These are phyloP conservation scores for Trichopria drosophilae DNA, from an alignment of 2,888 invertebrate species.

Conservation along the genomic window DNA sequence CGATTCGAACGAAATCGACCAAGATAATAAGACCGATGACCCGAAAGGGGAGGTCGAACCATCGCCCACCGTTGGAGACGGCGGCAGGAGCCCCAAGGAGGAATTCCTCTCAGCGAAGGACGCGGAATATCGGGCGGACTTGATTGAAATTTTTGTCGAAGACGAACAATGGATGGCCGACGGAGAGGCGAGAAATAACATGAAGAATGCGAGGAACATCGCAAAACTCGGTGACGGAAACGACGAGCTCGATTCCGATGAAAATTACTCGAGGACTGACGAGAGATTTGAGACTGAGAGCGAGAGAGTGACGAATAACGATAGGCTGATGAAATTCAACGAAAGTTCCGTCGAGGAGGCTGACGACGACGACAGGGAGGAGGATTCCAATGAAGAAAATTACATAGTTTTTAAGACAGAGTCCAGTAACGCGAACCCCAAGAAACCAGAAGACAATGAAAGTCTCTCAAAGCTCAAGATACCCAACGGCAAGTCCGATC, in stretches of 20 bases:
- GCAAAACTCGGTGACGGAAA: conserved; percentile 11
- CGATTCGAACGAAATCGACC: not conserved
- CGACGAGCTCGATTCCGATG: conserved; percentile 4
- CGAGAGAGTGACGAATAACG: conserved; percentile 1
- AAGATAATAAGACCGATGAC: conserved; percentile 8
- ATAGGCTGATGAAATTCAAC: not conserved
- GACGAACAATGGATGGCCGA: conserved; percentile 22
- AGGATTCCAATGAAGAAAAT: conserved; percentile 10
- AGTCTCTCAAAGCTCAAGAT: too few species aligned
- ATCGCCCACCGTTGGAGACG: conserved; percentile 4
- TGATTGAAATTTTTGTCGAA: conserved; percentile 31
- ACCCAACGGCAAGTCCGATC: conserved; percentile 24
- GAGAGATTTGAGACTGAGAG: conserved; percentile 33
- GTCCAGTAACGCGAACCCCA: conserved; percentile 1
- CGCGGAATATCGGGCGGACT: conserved; percentile 13
- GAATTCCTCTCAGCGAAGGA: too few species aligned
- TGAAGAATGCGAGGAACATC: conserved; percentile 5
- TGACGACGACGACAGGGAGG: conserved; percentile 13
- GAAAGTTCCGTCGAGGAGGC: not conserved
- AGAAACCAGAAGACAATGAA: conserved; percentile 4
- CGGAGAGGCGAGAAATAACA: conserved; percentile 12
- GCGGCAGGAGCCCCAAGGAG: not conserved
- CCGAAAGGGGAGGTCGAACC: not conserved
- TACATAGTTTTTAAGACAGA: conserved; percentile 12
- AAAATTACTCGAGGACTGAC: conserved; percentile 9